These are phyloP conservation scores for Macrocentrus cingulum DNA, from an alignment of 1,140 invertebrate species.

Conservation along the genomic window DNA sequence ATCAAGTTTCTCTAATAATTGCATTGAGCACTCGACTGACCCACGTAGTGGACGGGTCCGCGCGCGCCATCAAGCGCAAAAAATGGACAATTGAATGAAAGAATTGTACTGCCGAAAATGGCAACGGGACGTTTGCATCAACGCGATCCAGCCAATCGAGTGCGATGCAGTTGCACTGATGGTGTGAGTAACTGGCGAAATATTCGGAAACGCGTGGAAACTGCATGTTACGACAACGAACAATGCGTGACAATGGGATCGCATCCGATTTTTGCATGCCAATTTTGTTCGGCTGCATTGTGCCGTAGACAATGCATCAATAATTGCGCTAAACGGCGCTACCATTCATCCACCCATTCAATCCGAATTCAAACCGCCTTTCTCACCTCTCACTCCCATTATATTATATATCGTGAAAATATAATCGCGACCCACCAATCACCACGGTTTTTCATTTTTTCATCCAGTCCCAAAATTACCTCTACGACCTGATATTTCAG, in stretches of 20 bases:
- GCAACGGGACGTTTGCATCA: constrained; percentile 24
- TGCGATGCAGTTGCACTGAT: not conserved
- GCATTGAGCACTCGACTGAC: no score
- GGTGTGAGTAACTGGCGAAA: constrained; percentile 5
- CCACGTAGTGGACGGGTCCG: no score
- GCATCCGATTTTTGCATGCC: constrained; percentile 59
- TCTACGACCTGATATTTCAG: no score
- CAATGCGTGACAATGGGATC: constrained; percentile 55
- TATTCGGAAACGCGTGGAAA: constrained; percentile 27
- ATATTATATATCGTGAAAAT: constrained; percentile 52
- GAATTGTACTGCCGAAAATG: constrained; percentile 6
- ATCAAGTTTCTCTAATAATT: constrained; percentile 49
- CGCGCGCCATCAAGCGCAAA: not conserved
- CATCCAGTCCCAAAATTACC: not conserved
- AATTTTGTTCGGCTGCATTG: constrained; percentile 55
- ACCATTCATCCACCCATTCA: constrained; percentile 57
- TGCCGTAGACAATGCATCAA: constrained; percentile 57
- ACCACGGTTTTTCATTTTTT: not conserved
- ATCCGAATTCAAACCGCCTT: constrained; percentile 56
- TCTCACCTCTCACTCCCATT: constrained; percentile 54
- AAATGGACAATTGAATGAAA: not conserved
- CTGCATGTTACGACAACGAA: constrained; percentile 40
- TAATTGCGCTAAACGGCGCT: constrained; percentile 59
- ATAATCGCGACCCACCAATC: constrained; percentile 6
- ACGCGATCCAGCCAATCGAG: constrained; percentile 29